phyloP scores from a whole-genome alignment of 2,797 vertebrate species.

The Myotis findleyi region DNA sequence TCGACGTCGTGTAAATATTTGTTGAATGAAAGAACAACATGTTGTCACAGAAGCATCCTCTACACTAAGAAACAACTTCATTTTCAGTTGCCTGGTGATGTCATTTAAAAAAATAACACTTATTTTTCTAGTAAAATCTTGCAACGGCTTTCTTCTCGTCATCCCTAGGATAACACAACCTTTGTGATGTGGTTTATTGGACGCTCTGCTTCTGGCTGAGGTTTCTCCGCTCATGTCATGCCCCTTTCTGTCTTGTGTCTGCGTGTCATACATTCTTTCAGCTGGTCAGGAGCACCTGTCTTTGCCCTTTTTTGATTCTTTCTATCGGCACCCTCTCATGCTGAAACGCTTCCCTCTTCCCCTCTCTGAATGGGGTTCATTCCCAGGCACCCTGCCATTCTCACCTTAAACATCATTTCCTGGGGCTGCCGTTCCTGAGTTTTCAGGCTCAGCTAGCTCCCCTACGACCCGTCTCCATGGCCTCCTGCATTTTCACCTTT shows the following conservation, averaged over 20 bases:
- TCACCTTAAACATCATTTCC: not conserved
- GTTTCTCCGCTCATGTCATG: not conserved
- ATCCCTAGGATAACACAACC: not conserved
- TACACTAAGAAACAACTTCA: not conserved
- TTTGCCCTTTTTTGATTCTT: too few species aligned
- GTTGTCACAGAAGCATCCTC: not conserved
- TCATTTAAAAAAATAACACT: not conserved
- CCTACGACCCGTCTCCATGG: not conserved
- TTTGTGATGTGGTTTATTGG: not conserved
- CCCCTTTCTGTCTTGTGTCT: not conserved
- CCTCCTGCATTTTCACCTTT: not conserved
- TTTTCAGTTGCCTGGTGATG: not conserved
- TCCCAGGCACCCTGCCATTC: not conserved
- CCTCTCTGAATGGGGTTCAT: not conserved
- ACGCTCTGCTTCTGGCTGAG: not conserved
- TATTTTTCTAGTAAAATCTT: not conserved
- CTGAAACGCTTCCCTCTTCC: not conserved
- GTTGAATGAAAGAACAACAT: not conserved
- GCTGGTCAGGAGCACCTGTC: rapidly evolving
- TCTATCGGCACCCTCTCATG: not conserved
- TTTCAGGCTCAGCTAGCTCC: not conserved
- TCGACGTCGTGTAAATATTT: not conserved
- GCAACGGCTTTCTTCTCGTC: not conserved
- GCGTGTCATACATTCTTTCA: not conserved
- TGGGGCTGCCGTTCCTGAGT: not conserved